These are phyloP conservation scores for Xenopus petersii DNA, from an alignment of 2,797 vertebrate genomes.

Conservation along the genomic window DNA sequence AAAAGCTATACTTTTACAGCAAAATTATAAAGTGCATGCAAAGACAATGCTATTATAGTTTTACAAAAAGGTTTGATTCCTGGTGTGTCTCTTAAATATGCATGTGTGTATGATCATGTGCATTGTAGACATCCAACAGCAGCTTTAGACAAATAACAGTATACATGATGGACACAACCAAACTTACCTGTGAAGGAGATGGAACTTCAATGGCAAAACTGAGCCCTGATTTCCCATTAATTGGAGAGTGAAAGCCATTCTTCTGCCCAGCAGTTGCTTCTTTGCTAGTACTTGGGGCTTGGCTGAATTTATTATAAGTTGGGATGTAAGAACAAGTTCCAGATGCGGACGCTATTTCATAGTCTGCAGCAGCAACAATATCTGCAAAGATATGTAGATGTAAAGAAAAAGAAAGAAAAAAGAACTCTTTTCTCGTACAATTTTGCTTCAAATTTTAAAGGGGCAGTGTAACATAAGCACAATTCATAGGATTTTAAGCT, in stretches of 20 bases:
- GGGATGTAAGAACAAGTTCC: slow-evolving; percentile 60
- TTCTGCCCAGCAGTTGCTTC: slow-evolving; percentile 61
- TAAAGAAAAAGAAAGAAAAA: neutral
- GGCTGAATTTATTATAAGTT: slow-evolving; percentile 56
- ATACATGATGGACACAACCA: neutral
- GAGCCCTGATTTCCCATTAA: slow-evolving; percentile 70
- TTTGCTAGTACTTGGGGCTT: slow-evolving; percentile 72
- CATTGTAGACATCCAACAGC: no score
- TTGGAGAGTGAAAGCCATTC: slow-evolving; percentile 70
- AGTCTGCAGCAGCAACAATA: slow-evolving; percentile 65
- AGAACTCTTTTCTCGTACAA: neutral
- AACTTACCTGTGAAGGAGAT: slow-evolving; percentile 87
- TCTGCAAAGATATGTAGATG: slow-evolving; percentile 48
- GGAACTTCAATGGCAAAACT: slow-evolving; percentile 92
- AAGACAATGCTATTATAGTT: no score
- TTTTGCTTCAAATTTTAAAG: no score
- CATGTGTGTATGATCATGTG: no score
- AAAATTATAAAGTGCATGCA: no score
- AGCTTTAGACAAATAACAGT: no score
- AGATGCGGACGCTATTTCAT: slow-evolving; percentile 63
- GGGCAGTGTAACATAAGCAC: no score
- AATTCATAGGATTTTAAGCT: no score
- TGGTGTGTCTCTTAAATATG: no score
- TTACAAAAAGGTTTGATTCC: no score
- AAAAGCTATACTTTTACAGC: no score